A percentile compares a stretch with the other conserved stretches of the same genome.
Conservation (phyloP, 2,113 vertebrate genomes). For the Pteronura brasiliensis region DNA sequence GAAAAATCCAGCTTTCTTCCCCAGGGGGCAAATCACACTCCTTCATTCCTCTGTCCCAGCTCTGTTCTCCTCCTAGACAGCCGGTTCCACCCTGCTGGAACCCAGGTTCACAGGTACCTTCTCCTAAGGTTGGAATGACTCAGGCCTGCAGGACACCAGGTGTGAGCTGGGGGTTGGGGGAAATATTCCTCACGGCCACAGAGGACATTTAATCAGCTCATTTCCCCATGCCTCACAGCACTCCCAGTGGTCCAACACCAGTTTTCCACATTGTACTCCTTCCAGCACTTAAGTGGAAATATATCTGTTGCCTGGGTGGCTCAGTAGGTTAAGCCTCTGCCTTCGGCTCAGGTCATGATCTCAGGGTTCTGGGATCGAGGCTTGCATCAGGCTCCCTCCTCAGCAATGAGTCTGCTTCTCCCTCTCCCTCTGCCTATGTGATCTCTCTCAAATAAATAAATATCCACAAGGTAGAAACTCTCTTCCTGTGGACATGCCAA, state of each 20-base stretch:
- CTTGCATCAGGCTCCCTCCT: too few species aligned
- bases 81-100: not conserved
- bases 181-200: not conserved
- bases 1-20: not conserved
- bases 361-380: too few species aligned
- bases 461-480: not conserved
- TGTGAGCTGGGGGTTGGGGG: not conserved
- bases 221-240: not conserved
- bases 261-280: not conserved
- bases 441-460: too few species aligned
- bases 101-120: not conserved
- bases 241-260: not conserved
- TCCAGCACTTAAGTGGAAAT: slow-evolving; percentile 2
- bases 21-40: not conserved
- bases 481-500: not conserved
- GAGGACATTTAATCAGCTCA: not conserved
- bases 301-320: not conserved
- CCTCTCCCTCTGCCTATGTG: too few species aligned
- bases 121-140: not conserved
- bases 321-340: too few species aligned
- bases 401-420: too few species aligned
- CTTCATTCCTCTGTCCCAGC: not conserved
- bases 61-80: not conserved
- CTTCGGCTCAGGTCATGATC: too few species aligned
- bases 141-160: not conserved